phyloP scores from a whole-genome alignment of 2,113 vertebrate species.

The Chelonoidis abingdonii region DNA sequence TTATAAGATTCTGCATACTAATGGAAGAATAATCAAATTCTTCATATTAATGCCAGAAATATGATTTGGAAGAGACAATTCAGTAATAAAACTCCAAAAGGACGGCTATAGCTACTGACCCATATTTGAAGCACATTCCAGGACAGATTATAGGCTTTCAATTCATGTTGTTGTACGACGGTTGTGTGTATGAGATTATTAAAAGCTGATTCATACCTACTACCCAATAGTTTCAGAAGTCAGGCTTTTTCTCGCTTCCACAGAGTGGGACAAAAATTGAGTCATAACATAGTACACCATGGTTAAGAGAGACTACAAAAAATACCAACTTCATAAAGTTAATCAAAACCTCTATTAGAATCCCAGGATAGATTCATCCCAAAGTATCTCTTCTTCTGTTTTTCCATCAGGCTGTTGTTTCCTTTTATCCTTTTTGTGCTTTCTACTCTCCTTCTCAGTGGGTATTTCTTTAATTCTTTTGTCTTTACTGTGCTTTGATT shows the following conservation, averaged over 20 bases:
- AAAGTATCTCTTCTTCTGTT: constrained; percentile 90
- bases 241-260: not conserved
- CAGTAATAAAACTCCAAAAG: constrained; percentile 6
- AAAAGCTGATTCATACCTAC: not conserved
- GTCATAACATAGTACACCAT: not conserved
- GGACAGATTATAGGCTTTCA: constrained; percentile 20
- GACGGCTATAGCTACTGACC: not conserved
- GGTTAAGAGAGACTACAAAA: not conserved
- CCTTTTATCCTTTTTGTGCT: constrained; percentile 81
- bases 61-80: constrained; percentile 2
- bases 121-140: not conserved
- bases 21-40: constrained; percentile 10
- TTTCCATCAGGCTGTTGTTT: constrained; percentile 66
- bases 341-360: constrained; percentile 66
- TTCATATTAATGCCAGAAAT: constrained; percentile 1
- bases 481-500: constrained; percentile 62
- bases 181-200: not conserved
- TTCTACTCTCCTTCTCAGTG: constrained; percentile 72
- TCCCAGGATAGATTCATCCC: constrained; percentile 89
- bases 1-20: not conserved
- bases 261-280: not conserved
- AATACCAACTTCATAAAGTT: not conserved
- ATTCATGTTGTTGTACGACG: not conserved
- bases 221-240: not conserved
- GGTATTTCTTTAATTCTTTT: constrained; percentile 54